A percentile compares a stretch with the other conserved stretches of the same genome.
These are phyloP conservation scores for Bradypus variegatus DNA, from an alignment of 2,797 vertebrate species.

Conservation along the genomic window DNA sequence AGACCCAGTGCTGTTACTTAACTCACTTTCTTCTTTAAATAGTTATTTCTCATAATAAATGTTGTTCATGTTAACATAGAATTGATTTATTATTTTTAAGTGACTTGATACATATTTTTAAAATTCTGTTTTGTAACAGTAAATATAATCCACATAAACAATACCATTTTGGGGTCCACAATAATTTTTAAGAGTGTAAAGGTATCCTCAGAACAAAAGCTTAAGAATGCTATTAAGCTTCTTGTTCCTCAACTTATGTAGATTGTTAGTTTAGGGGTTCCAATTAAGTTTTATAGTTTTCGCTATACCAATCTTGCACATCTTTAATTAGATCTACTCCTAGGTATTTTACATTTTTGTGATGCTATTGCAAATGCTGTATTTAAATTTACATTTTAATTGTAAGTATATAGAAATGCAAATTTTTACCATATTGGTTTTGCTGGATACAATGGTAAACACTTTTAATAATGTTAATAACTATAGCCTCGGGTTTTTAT, in stretches of 20 bases:
- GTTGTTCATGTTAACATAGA: not conserved
- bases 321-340: not conserved
- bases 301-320: too few relatives aligned
- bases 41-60: not conserved
- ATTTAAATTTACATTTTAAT: not conserved
- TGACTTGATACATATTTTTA: not conserved
- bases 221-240: not conserved
- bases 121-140: not conserved
- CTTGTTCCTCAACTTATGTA: not conserved
- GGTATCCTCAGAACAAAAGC: not conserved
- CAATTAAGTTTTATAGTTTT: not conserved
- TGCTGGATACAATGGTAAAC: not conserved
- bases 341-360: not conserved
- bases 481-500: not conserved
- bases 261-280: not conserved
- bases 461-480: not conserved
- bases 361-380: not conserved
- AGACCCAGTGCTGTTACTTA: not conserved
- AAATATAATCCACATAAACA: not conserved
- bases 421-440: not conserved
- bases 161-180: not conserved
- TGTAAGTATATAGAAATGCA: not conserved
- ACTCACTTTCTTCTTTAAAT: not conserved
- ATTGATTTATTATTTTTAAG: not conserved
- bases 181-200: not conserved